phyloP scores from a whole-genome alignment of 2,113 vertebrate genomes.

The Sceloporus undulatus region DNA sequence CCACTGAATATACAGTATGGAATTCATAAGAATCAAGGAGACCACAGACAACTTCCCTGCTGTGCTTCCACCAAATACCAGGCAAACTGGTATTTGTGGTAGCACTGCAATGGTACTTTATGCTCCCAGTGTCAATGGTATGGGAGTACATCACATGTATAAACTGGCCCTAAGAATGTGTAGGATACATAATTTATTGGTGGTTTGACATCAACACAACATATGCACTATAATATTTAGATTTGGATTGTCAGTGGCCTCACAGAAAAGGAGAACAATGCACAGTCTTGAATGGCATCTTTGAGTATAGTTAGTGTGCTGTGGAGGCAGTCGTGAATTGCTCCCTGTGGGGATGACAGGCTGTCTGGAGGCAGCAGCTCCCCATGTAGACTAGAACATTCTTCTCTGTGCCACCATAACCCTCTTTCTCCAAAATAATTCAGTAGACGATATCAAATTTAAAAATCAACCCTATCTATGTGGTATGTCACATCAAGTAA shows the following conservation, averaged over 20 bases:
- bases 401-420: neutral
- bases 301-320: neutral
- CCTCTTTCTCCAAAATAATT: neutral
- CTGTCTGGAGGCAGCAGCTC: slow-evolving; percentile 10
- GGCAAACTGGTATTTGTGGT: neutral
- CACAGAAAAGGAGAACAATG: neutral
- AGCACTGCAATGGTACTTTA: neutral
- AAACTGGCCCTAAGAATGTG: neutral
- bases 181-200: slow-evolving; percentile 12
- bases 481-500: neutral
- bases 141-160: neutral
- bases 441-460: neutral
- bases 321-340: slow-evolving; percentile 2
- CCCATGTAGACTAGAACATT: neutral
- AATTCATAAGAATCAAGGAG: neutral
- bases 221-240: neutral
- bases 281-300: neutral
- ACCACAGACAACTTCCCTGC: neutral
- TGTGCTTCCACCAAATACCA: neutral
- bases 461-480: neutral
- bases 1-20: neutral
- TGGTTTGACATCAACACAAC: slow-evolving; percentile 1
- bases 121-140: neutral
- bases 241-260: neutral
- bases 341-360: neutral